Percentiles rank a stretch among this genome's conserved stretches.
These are phyloP conservation scores for Schizopygopsis malacanthus DNA, from an alignment of 2,797 vertebrate species.

Conservation along the genomic window DNA sequence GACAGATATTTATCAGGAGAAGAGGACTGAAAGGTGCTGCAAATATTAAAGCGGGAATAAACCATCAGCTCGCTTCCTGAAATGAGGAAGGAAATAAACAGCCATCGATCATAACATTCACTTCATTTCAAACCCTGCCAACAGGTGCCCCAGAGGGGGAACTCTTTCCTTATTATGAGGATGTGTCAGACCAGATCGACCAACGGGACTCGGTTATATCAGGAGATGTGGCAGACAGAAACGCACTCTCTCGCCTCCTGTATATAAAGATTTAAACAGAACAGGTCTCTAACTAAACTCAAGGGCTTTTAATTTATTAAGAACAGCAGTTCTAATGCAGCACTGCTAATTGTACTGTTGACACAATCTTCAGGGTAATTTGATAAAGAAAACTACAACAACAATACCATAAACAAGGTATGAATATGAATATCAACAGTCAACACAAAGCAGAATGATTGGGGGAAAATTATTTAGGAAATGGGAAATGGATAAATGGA, in stretches of 20 bases:
- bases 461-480: neutral
- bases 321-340: slow-evolving; percentile 11
- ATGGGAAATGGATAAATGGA: neutral
- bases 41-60: slow-evolving; percentile 42
- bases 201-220: neutral
- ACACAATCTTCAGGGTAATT: slow-evolving; percentile 33
- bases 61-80: slow-evolving; percentile 34
- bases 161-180: slow-evolving; percentile 47
- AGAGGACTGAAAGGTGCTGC: slow-evolving; percentile 19
- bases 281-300: slow-evolving; percentile 31
- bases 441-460: neutral
- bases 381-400: slow-evolving; percentile 45
- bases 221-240: slow-evolving; percentile 30
- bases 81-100: slow-evolving; percentile 35
- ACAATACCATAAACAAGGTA: neutral
- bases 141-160: slow-evolving; percentile 41
- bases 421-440: slow-evolving; percentile 10
- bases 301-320: slow-evolving; percentile 30
- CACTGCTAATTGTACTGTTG: slow-evolving; percentile 7
- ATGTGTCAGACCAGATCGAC: slow-evolving; percentile 42
- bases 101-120: slow-evolving; percentile 43
- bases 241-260: neutral
- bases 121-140: slow-evolving; percentile 39
- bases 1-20: slow-evolving; percentile 39
- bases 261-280: slow-evolving; percentile 27